A percentile compares a stretch with the other conserved stretches of the same genome.
Evolutionary conservation across 2,797 vertebrate genomes (phyloP).

Genomic region (Melanotaenia maccullochi): DNA sequence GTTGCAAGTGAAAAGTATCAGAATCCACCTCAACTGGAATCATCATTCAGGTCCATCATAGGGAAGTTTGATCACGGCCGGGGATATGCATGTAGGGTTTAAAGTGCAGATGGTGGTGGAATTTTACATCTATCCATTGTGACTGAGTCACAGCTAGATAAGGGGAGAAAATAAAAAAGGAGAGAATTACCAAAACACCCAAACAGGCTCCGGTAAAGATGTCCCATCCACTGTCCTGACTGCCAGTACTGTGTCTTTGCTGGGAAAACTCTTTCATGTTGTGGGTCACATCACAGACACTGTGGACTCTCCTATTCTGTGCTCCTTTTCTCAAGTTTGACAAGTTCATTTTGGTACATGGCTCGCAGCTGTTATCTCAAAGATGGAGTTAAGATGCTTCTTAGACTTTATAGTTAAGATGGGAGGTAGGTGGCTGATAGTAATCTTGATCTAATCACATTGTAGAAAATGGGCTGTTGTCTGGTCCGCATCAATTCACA

Average conservation of each 20-base stretch:
- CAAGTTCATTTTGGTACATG: constrained; percentile 37
- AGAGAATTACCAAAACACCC: constrained; percentile 11
- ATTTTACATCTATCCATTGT: constrained; percentile 60
- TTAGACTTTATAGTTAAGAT: background rate
- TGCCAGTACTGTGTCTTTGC: constrained; percentile 30
- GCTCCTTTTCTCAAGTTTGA: constrained; percentile 34
- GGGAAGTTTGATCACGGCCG: constrained; percentile 38
- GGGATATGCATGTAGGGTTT: constrained; percentile 58
- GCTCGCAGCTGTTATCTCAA: constrained; percentile 20
- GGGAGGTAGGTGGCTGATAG: background rate
- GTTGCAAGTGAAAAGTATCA: constrained; percentile 35
- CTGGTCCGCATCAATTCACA: constrained; percentile 50
- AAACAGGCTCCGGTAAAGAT: constrained; percentile 35
- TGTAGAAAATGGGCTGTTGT: constrained; percentile 31
- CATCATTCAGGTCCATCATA: constrained; percentile 56
- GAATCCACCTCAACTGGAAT: constrained; percentile 63
- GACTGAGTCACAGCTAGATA: constrained; percentile 53
- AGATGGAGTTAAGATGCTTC: constrained; percentile 22
- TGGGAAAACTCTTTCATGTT: constrained; percentile 25
- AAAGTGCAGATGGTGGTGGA: constrained; percentile 81
- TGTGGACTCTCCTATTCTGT: constrained; percentile 24
- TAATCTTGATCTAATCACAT: constrained; percentile 3
- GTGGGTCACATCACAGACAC: constrained; percentile 26
- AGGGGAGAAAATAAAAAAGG: constrained; percentile 5
- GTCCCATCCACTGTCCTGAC: constrained; percentile 22